phyloP scores from a whole-genome alignment of 2,113 vertebrate species.

The Equus przewalskii region DNA sequence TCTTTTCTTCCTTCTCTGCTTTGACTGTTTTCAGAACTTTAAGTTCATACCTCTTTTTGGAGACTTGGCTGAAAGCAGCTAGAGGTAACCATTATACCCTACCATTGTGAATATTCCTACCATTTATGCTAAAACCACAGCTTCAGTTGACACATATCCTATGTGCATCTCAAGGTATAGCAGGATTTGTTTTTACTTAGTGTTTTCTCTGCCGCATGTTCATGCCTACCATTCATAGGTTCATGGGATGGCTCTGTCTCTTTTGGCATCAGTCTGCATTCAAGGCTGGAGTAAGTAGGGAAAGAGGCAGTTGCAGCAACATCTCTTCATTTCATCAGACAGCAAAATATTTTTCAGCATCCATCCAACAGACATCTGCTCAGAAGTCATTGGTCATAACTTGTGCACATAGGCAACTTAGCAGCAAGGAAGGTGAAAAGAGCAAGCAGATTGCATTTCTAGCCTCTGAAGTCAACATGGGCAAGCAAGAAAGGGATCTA shows the following conservation, averaged over 20 bases:
- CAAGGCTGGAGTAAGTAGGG: background rate
- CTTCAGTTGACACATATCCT: background rate
- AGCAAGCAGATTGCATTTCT: background rate
- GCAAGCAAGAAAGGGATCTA: background rate
- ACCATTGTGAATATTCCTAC: background rate
- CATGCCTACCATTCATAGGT: background rate
- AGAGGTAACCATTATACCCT: background rate
- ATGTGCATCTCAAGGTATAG: background rate
- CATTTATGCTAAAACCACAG: background rate
- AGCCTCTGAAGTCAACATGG: background rate
- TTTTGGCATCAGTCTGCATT: background rate
- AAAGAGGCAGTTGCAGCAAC: background rate
- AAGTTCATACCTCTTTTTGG: constrained; percentile 4
- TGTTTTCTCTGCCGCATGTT: constrained; percentile 9
- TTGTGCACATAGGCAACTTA: background rate
- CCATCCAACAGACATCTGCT: background rate
- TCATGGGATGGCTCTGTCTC: background rate
- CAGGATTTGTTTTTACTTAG: background rate
- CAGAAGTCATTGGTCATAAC: background rate
- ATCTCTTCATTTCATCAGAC: background rate
- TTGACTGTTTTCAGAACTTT: constrained; percentile 52
- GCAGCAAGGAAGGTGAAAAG: background rate
- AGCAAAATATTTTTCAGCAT: background rate
- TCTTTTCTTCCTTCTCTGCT: constrained; percentile 54
- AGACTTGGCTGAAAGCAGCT: constrained; percentile 2